A percentile compares a stretch with the other conserved stretches of the same genome.
phyloP scores from a whole-genome alignment of 1,140 invertebrate genomes.

The Sycobia sp. region DNA sequence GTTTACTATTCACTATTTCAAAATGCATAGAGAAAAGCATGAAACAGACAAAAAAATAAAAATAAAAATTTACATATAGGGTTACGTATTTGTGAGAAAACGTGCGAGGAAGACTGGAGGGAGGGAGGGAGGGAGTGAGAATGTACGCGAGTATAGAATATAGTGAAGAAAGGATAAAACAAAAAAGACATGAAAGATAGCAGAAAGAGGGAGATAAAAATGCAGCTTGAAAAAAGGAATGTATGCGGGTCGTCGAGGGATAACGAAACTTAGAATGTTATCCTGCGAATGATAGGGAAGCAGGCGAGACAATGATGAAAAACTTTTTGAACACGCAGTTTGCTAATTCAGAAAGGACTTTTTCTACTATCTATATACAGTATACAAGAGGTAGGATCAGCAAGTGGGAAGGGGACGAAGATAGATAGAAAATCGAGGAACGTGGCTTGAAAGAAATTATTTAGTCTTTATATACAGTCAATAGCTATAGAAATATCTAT shows the following conservation, averaged over 20 bases:
- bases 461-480: too few species aligned
- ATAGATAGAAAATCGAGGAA: too few species aligned
- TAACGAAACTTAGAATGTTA: constrained; percentile 16
- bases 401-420: too few species aligned
- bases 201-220: background rate
- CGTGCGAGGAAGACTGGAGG: background rate
- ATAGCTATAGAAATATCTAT: too few species aligned
- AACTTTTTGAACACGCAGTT: background rate
- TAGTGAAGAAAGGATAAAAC: too few species aligned
- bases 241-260: background rate
- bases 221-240: background rate
- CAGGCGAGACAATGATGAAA: constrained; percentile 5
- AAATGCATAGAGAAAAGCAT: too few species aligned
- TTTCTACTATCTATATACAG: background rate
- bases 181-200: background rate
- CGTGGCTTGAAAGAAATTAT: too few species aligned
- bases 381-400: too few species aligned
- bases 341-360: background rate
- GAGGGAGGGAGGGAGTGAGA: background rate
- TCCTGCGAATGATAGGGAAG: background rate
- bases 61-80: too few species aligned
- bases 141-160: background rate
- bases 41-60: too few species aligned
- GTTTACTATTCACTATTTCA: too few species aligned
- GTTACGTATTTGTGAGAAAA: too few species aligned